phyloP scores from a whole-genome alignment of 1,140 invertebrate genomes.

The Caenorhabditis tropicalis region DNA sequence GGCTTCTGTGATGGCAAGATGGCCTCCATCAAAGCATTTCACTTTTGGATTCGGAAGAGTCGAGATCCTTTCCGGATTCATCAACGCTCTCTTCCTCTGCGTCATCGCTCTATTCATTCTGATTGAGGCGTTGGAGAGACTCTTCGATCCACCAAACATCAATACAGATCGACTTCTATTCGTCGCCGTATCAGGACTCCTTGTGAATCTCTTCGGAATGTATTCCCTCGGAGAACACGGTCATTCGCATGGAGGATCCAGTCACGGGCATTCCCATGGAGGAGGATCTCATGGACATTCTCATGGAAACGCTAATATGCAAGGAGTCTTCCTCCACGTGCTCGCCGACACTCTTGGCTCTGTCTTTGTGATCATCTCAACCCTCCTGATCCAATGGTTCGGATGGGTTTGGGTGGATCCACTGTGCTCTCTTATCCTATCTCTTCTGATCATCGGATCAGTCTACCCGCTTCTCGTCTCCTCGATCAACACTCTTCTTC shows the following conservation, averaged over 20 bases:
- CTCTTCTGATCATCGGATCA: constrained; percentile 76
- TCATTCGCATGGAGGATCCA: constrained; percentile 67
- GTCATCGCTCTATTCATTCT: constrained; percentile 77
- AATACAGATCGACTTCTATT: constrained; percentile 75
- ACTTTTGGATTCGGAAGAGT: constrained; percentile 77
- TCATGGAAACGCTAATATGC: constrained; percentile 77
- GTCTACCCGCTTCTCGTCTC: constrained; percentile 75
- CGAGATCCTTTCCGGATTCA: constrained; percentile 75
- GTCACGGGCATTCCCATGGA: constrained; percentile 73
- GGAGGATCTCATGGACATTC: constrained; percentile 74
- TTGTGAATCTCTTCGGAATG: constrained; percentile 77
- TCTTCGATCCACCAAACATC: constrained; percentile 77
- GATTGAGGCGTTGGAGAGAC: constrained; percentile 75
- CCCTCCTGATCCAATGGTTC: constrained; percentile 77
- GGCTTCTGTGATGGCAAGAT: constrained; percentile 75
- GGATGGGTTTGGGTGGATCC: constrained; percentile 78
- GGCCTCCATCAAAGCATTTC: constrained; percentile 76
- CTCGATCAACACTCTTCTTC: constrained; percentile 34
- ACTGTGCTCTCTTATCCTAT: constrained; percentile 78
- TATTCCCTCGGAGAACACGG: constrained; percentile 74
- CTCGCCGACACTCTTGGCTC: constrained; percentile 78
- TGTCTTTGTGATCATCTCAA: constrained; percentile 78
- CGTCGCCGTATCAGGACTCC: constrained; percentile 76
- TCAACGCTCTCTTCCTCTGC: constrained; percentile 77
- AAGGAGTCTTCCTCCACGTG: constrained; percentile 78